Evolutionary conservation across 37 sponge, comb jelly and placozoan species (phyloP), one percentile per base, ranked within the genome.

Genomic region (Chondrilla cf. caribensis): DNA sequence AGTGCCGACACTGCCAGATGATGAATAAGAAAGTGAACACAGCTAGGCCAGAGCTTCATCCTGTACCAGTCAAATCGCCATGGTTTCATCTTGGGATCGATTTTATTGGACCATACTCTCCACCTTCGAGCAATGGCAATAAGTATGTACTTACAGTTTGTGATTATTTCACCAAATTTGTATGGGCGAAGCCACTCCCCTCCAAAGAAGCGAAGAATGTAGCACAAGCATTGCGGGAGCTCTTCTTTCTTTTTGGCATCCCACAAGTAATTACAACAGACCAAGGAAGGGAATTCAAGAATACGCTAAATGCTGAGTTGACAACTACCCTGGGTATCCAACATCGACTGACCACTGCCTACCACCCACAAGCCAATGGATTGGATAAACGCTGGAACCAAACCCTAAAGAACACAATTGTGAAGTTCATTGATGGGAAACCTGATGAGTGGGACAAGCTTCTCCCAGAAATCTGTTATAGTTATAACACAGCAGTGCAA

Each of bases 361-460:
- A 65, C 67, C 67, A 65, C 67, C 67, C 21, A 65, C 67, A 65
- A 65, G 67, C 67, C 22, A 89, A 89, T 72, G 85, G 89, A 0
- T 26, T 89, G 47, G 89, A 76, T 54, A 85, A 89, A 38, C 19
- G 89, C 37, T 85, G 29, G 51, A 85, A 89, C 42, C 90, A 89
- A 35, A 85, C 90, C 7, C 25, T 86, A n/a, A 25, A 47, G 11
- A 85, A 78, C 58, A 28, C 68, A 1, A 51, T 89, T 17, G 83
- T 54, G 2, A 89, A 76, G 67, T 85, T 77, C 79, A 79, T 55
- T 42, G 70, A 59, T 25, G 80, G 21, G 18, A 67, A 83, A 5
- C 51, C n/a, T 21, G 41, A 66, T 3, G 51, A n/a, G 24, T 88
- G 89, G 89, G 81, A 78, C 41, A 75, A 84, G 28, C 28, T 33